These are phyloP conservation scores for Patella vulgata DNA, from an alignment of 1,140 invertebrate genomes.

Conservation along the genomic window DNA sequence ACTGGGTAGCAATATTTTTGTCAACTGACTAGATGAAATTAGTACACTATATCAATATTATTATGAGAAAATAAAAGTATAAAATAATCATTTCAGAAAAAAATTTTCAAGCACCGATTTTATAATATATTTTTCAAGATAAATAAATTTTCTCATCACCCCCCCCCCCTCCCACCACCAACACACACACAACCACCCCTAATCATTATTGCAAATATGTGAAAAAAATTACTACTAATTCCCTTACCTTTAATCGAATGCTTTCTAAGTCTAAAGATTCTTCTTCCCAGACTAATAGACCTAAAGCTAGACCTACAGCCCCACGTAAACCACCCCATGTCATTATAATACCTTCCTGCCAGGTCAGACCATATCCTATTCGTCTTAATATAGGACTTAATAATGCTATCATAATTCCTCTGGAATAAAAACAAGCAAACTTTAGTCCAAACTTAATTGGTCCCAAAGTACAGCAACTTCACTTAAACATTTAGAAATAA, in stretches of 20 bases:
- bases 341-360: conserved; percentile 65
- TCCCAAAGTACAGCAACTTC: not conserved
- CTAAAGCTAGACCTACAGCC: conserved; percentile 67
- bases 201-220: too few relatives aligned
- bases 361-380: conserved; percentile 67
- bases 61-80: too few relatives aligned
- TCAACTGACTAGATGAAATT: too few relatives aligned
- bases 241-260: conserved; percentile 46
- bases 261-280: conserved; percentile 43
- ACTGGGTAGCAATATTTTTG: not conserved
- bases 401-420: conserved; percentile 60
- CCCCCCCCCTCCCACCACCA: not conserved
- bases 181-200: not conserved
- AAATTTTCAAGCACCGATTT: too few relatives aligned
- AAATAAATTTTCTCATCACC: not conserved
- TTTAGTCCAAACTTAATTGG: not conserved
- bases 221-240: too few relatives aligned
- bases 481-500: not conserved
- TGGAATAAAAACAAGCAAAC: conserved; percentile 22
- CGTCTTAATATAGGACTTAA: conserved; percentile 64
- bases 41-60: too few relatives aligned
- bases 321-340: conserved; percentile 69
- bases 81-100: too few relatives aligned
- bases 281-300: conserved; percentile 62
- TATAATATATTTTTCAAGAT: too few relatives aligned